Base-by-base conservation (phyloP, 2,113 vertebrate genomes). In the Ailurus styani region DNA sequence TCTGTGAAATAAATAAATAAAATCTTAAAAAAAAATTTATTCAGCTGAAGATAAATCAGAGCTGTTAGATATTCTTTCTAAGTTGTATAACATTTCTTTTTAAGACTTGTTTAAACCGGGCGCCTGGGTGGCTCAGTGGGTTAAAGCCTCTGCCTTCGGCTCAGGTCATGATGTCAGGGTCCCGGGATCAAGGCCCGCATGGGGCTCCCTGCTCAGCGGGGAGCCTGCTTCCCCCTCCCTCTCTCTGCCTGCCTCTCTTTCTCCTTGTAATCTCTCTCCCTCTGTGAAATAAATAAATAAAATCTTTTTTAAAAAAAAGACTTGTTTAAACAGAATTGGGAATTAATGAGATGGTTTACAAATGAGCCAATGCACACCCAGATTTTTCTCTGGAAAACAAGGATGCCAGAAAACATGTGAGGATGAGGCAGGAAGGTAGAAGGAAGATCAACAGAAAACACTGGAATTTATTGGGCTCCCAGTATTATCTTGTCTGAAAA, bases 401-500 rank as follows among this genome's bases (percentile, higher is more conserved):
- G 42, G 42, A 23, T 40, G 77, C 21, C 66, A 82, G 52, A 95
- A 10, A 68, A 37, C 37, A 37, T n/a, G 42, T 81, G 37, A 29
- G 37, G 40, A 89, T 29, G 83, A 87, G 89, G 60, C 73, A 87
- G 54, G 95, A 95, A 97, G 70, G 78, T 95, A 5, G 73, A 92
- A 86, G 90, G 70, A 90, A 95, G 90, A 95, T 40, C 31, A 89
- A 37, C 60, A 42, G 34, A 94, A 96, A 98, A 96, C 75, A 47
- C 57, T 97, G 95, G 75, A 77, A 93, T 97, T 97, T 96, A 97
- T 91, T 94, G 91, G 90, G 45, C 54, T 94, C 77, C 70, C 85
- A 95, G 57, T 54, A 93, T 97, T 96, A 98, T 97, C 93, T 96
- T 92, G 83, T 95, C 92, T 97, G 62, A 78, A 93, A 97, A 97